Base-by-base conservation (phyloP, 2,888 invertebrate species). In the Agonopterix arenella region DNA sequence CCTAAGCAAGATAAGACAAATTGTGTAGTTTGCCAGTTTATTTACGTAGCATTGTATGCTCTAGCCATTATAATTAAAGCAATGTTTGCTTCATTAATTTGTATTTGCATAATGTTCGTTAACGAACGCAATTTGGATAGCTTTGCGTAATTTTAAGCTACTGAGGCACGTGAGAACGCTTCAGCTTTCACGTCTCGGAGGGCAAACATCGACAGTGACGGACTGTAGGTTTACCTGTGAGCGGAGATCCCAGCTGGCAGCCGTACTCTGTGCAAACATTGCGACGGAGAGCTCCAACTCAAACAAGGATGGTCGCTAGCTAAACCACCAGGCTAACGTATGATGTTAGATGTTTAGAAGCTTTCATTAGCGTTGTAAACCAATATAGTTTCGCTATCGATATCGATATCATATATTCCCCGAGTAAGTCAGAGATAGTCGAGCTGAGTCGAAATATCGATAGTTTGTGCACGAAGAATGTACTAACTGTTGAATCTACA, bases 231-330 rank as follows among this genome's bases (percentile, higher is more conserved):
- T 52, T 49, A 54, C 56, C 52, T 49, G 53, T 43, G 40, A 42
- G 28, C 28, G 28, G 28, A 28, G 28, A 28, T 45, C 46, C 36
- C 50, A 50, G 50, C 52, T 48, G 47, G 44, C 50, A 50, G 28
- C 46, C 55, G 50, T 41, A 49, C 46, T 43, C 49, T 47, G 56
- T 45, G 60, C 52, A 65, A 62, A 65, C 64, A 63, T 50, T 44
- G 36, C 43, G 43, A 49, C 50, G 63, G 55, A 59, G 60, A 62
- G 61, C 58, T 18, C 55, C 45, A 57, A 63, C 56, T 60, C 58
- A 62, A 59, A 64, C 59, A 64, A 54, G 52, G 46, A 46, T 47
- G 45, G 49, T 45, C 51, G 56, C 48, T 51, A 28, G 28, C 28
- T 28, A 28, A 28, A 28, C 52, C 48, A 45, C 45, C 56, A 53